Evolutionary conservation across 2,797 vertebrate species (phyloP), one percentile per base, ranked within the genome.

Genomic region (Valencia hispanica): DNA sequence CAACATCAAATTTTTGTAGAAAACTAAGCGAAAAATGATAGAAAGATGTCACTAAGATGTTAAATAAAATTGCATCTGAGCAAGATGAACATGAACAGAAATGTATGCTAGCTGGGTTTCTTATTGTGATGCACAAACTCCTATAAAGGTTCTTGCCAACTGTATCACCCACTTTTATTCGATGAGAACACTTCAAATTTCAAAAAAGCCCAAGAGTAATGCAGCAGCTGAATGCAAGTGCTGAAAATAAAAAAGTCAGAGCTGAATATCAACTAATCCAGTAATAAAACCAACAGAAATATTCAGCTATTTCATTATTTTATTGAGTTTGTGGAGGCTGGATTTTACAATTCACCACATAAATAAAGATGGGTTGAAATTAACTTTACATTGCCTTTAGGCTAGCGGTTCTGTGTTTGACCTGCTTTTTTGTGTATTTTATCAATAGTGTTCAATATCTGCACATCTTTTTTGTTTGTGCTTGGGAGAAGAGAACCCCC

Each of bases 401-500:
- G 18, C 25, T 5, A 10, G 30, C 14, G 0, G 12, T 10, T 53
- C 14, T 57, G 41, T 27, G 7, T 53, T 50, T 32, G 39, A 71
- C 9, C 14, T 30, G 22, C 15, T 6, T 9, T 77, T 72, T 48
- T 61, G 32, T 66, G 20, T n/a, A 25, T n/a, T 66, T 22, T 53
- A 45, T 43, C n/a, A 9, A 2, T 2, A 32, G n/a, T 39, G 68
- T 66, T 22, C 36, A 32, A 61, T 36, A 48, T 59, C 32, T 70
- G 25, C 55, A 70, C 27, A 11, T 47, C n/a, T 34, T 27, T 70
- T 57, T 48, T 78, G 68, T 80, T 55, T 53, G 43, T 66, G 47
- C 75, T 50, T 25, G 48, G 39, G 59, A 84, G 77, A 74, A 72
- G 63, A n/a, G 73, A 73, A 68, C 53, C 39, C 78, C 36, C 7